A percentile compares a stretch with the other conserved stretches of the same genome.
Conservation (phyloP, 2,113 vertebrate genomes). For the Pampusana beccarii region DNA sequence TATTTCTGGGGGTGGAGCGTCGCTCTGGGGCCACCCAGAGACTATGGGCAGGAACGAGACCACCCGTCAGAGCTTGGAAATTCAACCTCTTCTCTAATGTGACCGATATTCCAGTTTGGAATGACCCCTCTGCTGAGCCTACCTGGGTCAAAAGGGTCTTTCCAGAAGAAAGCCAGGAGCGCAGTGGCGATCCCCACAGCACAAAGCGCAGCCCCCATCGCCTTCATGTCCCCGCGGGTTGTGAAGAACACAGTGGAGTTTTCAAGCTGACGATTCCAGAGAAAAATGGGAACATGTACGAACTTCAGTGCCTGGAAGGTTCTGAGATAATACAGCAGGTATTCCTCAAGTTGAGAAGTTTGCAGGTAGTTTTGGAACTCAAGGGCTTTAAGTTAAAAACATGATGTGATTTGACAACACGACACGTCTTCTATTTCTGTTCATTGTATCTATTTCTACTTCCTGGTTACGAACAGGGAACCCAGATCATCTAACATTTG, state of each 20-base stretch:
- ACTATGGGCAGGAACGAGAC: accelerated
- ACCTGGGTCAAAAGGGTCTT: slow-evolving; percentile 76
- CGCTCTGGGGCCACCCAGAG: neutral
- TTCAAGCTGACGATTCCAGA: neutral
- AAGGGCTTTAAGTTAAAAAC: no score
- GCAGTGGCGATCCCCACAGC: neutral
- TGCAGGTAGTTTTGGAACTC: no score
- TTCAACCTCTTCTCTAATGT: neutral
- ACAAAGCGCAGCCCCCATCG: slow-evolving; percentile 8
- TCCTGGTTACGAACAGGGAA: no score
- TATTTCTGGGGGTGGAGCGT: neutral
- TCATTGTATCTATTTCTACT: no score
- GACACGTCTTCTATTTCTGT: no score
- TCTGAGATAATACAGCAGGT: no score
- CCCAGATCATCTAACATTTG: no score
- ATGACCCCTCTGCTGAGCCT: neutral
- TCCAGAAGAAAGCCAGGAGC: slow-evolving; percentile 60
- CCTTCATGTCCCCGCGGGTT: neutral
- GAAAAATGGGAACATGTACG: neutral
- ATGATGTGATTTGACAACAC: no score
- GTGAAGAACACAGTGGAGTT: neutral
- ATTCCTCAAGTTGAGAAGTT: no score
- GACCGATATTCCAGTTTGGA: neutral
- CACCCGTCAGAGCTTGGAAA: neutral
- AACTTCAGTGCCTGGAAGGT: no score